phyloP scores from a whole-genome alignment of 2,797 vertebrate species.

The Gymnoscopelus microlampas region DNA sequence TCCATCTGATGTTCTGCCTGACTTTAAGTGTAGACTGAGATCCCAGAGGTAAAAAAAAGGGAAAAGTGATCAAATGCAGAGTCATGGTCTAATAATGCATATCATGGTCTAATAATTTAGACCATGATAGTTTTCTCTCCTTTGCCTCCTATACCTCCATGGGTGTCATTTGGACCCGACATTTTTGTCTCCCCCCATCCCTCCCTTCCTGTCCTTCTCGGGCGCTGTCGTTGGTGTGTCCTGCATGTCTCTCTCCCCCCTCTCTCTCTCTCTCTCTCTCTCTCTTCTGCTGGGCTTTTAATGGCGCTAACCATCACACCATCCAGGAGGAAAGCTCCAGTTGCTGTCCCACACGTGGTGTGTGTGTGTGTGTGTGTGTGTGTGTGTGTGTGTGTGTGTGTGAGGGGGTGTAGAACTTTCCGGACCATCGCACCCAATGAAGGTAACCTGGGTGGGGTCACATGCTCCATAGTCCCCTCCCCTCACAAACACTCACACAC shows the following conservation, averaged over 20 bases:
- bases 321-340: slow-evolving; percentile 33
- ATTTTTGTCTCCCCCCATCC: not conserved
- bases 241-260: not conserved
- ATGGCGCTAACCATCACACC: slow-evolving; percentile 42
- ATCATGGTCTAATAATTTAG: no score
- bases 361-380: slow-evolving; percentile 14
- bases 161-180: no score
- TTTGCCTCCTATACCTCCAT: no score
- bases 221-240: slow-evolving; percentile 34
- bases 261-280: not conserved
- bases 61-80: no score
- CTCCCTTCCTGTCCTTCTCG: slow-evolving; percentile 28
- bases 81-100: no score
- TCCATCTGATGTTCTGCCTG: no score
- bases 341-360: slow-evolving; percentile 21
- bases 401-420: slow-evolving; percentile 37
- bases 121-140: no score
- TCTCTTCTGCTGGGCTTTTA: slow-evolving; percentile 32
- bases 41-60: no score
- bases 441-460: slow-evolving; percentile 54
- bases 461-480: slow-evolving; percentile 44
- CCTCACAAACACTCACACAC: slow-evolving; percentile 32
- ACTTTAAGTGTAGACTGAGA: no score
- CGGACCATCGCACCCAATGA: slow-evolving; percentile 59
- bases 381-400: not conserved